A percentile compares a stretch with the other conserved stretches of the same genome.
These are phyloP conservation scores for Geotrypetes seraphini DNA, from an alignment of 2,797 vertebrate genomes.

Conservation along the genomic window DNA sequence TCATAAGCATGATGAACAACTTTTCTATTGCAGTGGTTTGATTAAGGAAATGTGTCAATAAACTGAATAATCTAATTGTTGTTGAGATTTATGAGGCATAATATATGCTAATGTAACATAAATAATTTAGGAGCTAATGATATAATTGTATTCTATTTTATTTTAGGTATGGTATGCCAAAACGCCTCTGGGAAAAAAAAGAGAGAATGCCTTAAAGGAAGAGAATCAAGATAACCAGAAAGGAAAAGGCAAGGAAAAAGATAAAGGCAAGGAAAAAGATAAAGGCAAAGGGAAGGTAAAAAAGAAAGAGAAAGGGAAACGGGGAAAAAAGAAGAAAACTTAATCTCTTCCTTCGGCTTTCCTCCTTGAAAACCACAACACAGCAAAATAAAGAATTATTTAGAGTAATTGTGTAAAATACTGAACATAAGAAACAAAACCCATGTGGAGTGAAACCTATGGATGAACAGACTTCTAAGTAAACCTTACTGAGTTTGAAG, in stretches of 20 bases:
- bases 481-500: neutral
- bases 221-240: constrained; percentile 22
- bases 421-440: neutral
- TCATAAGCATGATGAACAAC: no score
- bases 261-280: constrained; percentile 5
- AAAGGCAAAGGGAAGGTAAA: constrained; percentile 17
- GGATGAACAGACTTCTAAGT: neutral
- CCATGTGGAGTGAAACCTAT: neutral
- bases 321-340: constrained; percentile 27
- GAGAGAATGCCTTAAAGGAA: constrained; percentile 12
- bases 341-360: neutral
- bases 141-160: constrained; percentile 1
- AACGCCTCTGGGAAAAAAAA: constrained; percentile 59
- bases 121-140: no score
- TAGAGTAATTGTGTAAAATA: rapidly evolving
- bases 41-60: no score
- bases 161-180: constrained; percentile 67
- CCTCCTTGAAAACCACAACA: neutral
- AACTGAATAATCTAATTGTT: no score
- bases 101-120: no score
- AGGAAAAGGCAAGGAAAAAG: constrained; percentile 29
- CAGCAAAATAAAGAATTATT: neutral
- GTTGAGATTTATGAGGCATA: no score
- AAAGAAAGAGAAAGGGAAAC: constrained; percentile 24
- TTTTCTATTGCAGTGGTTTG: no score